Base-by-base conservation (phyloP, 1,140 invertebrate genomes). In the Aphelinus certus region DNA sequence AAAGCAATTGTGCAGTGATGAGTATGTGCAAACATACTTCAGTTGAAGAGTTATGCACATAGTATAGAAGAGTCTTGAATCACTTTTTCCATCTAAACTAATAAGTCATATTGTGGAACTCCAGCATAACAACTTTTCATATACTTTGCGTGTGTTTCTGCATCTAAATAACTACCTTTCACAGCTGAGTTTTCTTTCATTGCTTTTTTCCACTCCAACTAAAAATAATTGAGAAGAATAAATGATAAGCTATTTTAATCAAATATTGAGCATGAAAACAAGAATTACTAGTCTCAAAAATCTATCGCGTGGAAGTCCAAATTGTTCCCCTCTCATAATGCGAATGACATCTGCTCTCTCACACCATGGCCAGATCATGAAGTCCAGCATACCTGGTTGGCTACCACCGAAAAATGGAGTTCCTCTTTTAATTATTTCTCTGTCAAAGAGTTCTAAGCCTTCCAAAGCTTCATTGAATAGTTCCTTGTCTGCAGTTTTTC, bases 321-420 rank as follows among this genome's bases (percentile, higher is more conserved):
- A 92, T 51, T 90, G 88, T 62, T 90, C 84, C 46, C 90, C 90
- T 45, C 89, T 88, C 60, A 90, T 78, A 7, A 92, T 78, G 70
- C 88, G 89, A 42, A 92, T 83, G 56, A 91, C 78, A 67, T 89
- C 88, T 1, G 90, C 83, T 77, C 94, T 90, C 84, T 97, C 95
- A 79, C 94, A 93, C 94, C 94, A 96, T 2, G 95, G 95, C 95
- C 95, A 96, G 72, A 96, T 94, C 94, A 96, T 95, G 71, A 94
- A 93, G 83, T 96, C 95, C n/a, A 93, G 88, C 90, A 94, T 94
- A n/a, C 94, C 94, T 3, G 94, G 94, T 72, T 90, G 86, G 7
- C 85, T 80, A 58, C 94, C 94, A 76, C 89, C 90, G 80, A 94
- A 92, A 80, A 92, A 96, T n/a, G 86, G 88, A 3, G 90, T 92